These are phyloP conservation scores for Clanis bilineata DNA, from an alignment of 2,888 invertebrate species.

Conservation along the genomic window DNA sequence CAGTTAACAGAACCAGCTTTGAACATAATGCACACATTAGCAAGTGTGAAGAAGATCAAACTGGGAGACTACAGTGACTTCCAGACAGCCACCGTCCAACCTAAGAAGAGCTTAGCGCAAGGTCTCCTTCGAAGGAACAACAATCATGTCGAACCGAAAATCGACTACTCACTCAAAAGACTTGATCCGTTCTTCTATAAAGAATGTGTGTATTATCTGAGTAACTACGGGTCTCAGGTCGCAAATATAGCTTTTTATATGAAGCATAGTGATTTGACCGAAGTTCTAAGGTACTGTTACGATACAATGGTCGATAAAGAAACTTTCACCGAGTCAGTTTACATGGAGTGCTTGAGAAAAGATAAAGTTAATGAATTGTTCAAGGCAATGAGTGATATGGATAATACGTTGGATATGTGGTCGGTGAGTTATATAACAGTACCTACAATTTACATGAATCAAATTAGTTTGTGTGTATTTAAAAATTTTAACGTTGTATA, in stretches of 20 bases:
- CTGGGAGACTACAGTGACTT: slow-evolving; percentile 81
- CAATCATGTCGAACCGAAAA: slow-evolving; percentile 59
- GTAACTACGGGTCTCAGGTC: slow-evolving; percentile 89
- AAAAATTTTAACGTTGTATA: not conserved
- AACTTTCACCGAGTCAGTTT: slow-evolving; percentile 87
- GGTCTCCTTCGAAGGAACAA: slow-evolving; percentile 68
- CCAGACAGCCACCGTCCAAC: slow-evolving; percentile 60
- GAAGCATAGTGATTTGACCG: slow-evolving; percentile 85
- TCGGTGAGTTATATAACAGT: slow-evolving; percentile 69
- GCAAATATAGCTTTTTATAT: slow-evolving; percentile 89
- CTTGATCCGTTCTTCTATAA: slow-evolving; percentile 84
- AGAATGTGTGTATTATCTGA: slow-evolving; percentile 92
- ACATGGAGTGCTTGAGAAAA: slow-evolving; percentile 85
- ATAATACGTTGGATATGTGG: slow-evolving; percentile 86
- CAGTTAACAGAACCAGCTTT: slow-evolving; percentile 81
- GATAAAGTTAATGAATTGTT: slow-evolving; percentile 84
- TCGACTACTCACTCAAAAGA: slow-evolving; percentile 56
- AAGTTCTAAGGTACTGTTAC: slow-evolving; percentile 86
- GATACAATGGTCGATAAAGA: slow-evolving; percentile 86
- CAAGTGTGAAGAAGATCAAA: slow-evolving; percentile 80
- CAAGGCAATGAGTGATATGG: slow-evolving; percentile 84
- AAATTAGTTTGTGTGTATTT: slow-evolving; percentile 16
- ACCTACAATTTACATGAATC: not conserved
- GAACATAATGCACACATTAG: slow-evolving; percentile 82
- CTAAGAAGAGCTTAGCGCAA: slow-evolving; percentile 69